Evolutionary conservation across 2,888 invertebrate species (phyloP).

Genomic region (Brassicogethes aeneus): DNA sequence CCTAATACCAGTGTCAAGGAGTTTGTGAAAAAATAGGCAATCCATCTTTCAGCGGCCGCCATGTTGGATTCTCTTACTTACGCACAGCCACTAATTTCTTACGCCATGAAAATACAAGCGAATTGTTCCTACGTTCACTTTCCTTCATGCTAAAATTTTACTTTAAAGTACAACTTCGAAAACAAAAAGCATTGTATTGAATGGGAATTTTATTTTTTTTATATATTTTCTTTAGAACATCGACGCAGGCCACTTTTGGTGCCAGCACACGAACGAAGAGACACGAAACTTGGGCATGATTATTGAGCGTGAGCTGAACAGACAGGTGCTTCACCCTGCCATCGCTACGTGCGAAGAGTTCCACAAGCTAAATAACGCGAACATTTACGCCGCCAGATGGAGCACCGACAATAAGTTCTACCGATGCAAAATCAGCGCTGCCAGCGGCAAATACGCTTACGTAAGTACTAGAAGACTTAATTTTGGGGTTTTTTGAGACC

Average conservation of each 20-base stretch:
- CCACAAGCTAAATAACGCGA: slow-evolving; percentile 36
- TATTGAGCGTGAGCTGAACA: slow-evolving; percentile 39
- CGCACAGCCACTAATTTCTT: no score
- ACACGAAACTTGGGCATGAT: slow-evolving; percentile 20
- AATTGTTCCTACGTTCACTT: no score
- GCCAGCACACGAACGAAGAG: slow-evolving; percentile 46
- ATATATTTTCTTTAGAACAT: slow-evolving; percentile 42
- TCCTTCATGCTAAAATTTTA: no score
- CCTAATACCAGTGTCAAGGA: no score
- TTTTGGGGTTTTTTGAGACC: no score
- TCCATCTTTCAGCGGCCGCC: no score
- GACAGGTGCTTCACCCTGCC: slow-evolving; percentile 26
- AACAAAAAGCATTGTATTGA: no score
- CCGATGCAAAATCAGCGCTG: slow-evolving; percentile 46
- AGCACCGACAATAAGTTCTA: slow-evolving; percentile 42
- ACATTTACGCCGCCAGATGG: slow-evolving; percentile 51
- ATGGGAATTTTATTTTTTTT: no score
- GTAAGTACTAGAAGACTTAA: no score
- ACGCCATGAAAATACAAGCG: no score
- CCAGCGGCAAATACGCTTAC: slow-evolving; percentile 11
- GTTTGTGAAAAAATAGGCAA: no score
- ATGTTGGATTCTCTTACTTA: no score
- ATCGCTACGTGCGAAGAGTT: slow-evolving; percentile 3
- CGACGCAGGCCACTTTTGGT: slow-evolving; percentile 63
- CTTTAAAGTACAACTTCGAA: not conserved